Evolutionary conservation across 37 sponge, comb jelly and placozoan genomes (phyloP).

Genomic region (Axinella damicornis): DNA sequence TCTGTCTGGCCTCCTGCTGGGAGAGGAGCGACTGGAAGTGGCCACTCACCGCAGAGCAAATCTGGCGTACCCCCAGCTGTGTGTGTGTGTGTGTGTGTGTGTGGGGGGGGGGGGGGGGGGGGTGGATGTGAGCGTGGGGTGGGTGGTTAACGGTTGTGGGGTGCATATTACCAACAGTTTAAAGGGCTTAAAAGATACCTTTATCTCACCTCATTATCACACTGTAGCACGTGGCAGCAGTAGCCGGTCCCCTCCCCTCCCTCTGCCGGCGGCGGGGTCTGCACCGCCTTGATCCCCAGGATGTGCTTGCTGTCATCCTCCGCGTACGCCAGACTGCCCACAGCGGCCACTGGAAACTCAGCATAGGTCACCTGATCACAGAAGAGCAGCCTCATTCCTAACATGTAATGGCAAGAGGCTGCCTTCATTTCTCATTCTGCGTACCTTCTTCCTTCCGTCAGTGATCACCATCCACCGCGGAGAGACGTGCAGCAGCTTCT

Average conservation of each 20-base stretch:
- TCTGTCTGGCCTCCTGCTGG: conserved; percentile 42
- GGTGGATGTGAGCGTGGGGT: neutral
- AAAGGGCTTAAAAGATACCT: too few relatives aligned
- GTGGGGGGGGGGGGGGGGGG: too few relatives aligned
- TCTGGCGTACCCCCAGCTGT: conserved; percentile 70
- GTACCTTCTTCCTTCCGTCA: conserved; percentile 78
- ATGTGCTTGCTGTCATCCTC: conserved; percentile 85
- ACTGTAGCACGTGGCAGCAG: conserved; percentile 82
- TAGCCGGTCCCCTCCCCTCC: neutral
- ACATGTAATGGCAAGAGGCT: too few relatives aligned
- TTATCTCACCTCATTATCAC: conserved; percentile 76
- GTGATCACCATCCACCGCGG: conserved; percentile 82
- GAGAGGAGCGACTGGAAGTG: conserved; percentile 59
- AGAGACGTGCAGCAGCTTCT: conserved; percentile 69
- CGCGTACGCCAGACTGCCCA: conserved; percentile 88
- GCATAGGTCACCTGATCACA: conserved; percentile 65
- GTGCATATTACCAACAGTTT: too few relatives aligned
- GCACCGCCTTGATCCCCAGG: conserved; percentile 74
- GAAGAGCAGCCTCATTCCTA: too few relatives aligned
- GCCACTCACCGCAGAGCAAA: conserved; percentile 68
- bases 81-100: neutral
- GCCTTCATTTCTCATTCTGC: neutral
- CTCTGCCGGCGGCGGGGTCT: neutral
- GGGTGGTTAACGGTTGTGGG: neutral
- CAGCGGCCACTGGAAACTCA: conserved; percentile 44